These are phyloP conservation scores for Ischnura elegans DNA, from an alignment of 2,888 invertebrate genomes.

Conservation along the genomic window DNA sequence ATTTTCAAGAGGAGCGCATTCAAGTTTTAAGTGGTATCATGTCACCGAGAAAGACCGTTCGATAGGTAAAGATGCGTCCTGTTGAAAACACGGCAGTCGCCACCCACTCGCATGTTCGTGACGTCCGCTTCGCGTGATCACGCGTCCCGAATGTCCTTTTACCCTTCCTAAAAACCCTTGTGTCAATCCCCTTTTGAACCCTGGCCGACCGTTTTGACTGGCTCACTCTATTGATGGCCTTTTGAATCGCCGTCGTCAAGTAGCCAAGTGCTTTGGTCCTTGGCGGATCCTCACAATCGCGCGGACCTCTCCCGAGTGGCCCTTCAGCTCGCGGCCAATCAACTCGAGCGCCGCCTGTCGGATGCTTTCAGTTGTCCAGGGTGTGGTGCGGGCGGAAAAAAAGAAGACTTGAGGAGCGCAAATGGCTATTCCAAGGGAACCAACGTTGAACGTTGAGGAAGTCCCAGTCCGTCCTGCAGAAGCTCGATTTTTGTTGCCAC, in stretches of 20 bases:
- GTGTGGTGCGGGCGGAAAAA: background rate
- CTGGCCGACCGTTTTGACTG: background rate
- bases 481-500: too few species aligned
- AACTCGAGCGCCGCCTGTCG: background rate
- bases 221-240: constrained; percentile 5
- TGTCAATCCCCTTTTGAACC: background rate
- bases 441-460: too few species aligned
- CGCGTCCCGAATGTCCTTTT: background rate
- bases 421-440: too few species aligned
- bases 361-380: background rate
- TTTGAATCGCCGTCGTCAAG: background rate
- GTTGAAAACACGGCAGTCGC: too few species aligned
- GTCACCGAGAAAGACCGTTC: too few species aligned
- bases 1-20: too few species aligned
- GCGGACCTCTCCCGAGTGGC: background rate
- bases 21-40: too few species aligned
- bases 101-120: background rate
- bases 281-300: background rate
- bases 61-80: too few species aligned
- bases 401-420: background rate
- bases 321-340: background rate
- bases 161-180: background rate
- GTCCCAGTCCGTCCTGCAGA: too few species aligned
- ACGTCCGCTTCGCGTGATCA: background rate
- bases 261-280: background rate